These are phyloP conservation scores for Colaptes auratus DNA, from an alignment of 2,113 vertebrate genomes.

Conservation along the genomic window DNA sequence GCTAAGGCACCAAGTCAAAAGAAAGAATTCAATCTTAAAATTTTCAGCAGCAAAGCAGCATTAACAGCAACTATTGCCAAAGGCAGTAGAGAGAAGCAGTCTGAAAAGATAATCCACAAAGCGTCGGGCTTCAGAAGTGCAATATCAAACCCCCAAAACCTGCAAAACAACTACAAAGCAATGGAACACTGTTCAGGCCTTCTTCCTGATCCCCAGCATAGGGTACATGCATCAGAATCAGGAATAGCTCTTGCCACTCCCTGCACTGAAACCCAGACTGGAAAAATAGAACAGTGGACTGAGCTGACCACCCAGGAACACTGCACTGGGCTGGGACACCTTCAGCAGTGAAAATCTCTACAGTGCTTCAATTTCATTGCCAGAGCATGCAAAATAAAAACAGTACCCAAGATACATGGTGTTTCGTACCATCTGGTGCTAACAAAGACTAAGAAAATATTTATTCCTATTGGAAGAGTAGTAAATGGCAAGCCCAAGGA, in stretches of 20 bases:
- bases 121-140: neutral
- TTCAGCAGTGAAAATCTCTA: neutral
- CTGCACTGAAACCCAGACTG: neutral
- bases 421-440: neutral
- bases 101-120: neutral
- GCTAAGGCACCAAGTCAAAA: neutral
- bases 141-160: neutral
- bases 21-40: neutral
- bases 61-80: neutral
- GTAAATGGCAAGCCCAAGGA: neutral
- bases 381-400: conserved; percentile 10
- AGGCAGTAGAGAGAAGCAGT: neutral
- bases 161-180: neutral
- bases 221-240: neutral
- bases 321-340: neutral
- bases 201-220: neutral
- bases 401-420: neutral
- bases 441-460: neutral
- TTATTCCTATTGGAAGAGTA: neutral
- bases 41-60: neutral
- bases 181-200: neutral
- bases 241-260: neutral
- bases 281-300: neutral
- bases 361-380: neutral
- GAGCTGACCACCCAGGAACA: conserved; percentile 15